Conservation (phyloP, 2,113 vertebrate species). For the Australoheros scitulus region DNA sequence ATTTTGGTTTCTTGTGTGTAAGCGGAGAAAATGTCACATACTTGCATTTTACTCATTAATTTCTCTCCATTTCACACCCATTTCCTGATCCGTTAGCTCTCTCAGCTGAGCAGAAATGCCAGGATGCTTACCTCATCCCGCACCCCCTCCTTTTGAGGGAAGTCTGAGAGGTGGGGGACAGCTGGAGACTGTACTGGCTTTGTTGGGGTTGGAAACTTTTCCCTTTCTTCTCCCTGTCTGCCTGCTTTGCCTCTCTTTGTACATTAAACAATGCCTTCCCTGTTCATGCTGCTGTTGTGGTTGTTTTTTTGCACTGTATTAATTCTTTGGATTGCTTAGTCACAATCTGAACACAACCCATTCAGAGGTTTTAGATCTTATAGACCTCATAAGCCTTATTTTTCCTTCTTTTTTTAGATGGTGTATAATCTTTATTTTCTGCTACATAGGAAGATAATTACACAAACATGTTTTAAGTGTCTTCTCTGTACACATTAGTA, state of each 20-base stretch:
- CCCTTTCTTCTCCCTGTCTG: constrained; percentile 46
- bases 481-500: not conserved
- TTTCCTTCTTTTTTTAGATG: not conserved
- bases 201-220: constrained; percentile 70
- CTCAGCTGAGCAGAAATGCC: constrained; percentile 67
- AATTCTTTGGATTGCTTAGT: constrained; percentile 3
- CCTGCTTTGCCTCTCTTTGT: constrained; percentile 49
- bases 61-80: constrained; percentile 38
- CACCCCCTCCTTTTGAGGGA: constrained; percentile 48
- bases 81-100: constrained; percentile 35
- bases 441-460: not conserved
- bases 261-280: constrained; percentile 42
- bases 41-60: constrained; percentile 4
- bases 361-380: not conserved
- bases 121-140: constrained; percentile 68
- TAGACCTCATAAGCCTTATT: not conserved
- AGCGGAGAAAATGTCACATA: not conserved
- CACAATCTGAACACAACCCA: not conserved
- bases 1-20: not conserved
- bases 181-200: constrained; percentile 65
- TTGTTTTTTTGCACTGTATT: not conserved
- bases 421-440: not conserved
- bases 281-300: constrained; percentile 40
- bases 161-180: constrained; percentile 38
- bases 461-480: not conserved